phyloP scores from a whole-genome alignment of 2,888 invertebrate species.

The Galeruca laticollis region DNA sequence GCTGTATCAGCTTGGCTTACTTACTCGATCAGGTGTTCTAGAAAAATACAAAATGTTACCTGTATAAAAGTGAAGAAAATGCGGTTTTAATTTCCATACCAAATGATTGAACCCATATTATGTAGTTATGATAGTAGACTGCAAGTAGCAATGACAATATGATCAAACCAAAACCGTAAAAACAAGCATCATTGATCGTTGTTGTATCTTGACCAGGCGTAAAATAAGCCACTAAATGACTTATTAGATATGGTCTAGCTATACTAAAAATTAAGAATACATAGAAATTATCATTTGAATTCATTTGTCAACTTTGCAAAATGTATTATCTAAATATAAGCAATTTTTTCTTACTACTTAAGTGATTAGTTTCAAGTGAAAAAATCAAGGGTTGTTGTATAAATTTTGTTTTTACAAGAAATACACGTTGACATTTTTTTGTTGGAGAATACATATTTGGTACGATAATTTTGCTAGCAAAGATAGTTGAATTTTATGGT shows the following conservation, averaged over 20 bases:
- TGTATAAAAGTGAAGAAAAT: slow-evolving; percentile 84
- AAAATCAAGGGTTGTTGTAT: no score
- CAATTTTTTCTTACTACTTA: no score
- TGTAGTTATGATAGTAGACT: slow-evolving; percentile 79
- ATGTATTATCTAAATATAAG: no score
- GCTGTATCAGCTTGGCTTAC: neutral
- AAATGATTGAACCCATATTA: slow-evolving; percentile 83
- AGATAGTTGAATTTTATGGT: no score
- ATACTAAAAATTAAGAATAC: neutral
- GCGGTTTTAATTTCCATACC: slow-evolving; percentile 88
- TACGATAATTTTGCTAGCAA: no score
- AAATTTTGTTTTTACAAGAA: no score
- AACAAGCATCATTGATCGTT: slow-evolving; percentile 73
- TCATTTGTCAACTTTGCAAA: neutral
- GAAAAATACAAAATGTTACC: slow-evolving; percentile 58
- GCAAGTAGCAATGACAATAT: slow-evolving; percentile 78
- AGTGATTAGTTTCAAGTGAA: no score
- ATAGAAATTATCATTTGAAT: neutral
- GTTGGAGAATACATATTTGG: no score
- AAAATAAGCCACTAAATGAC: slow-evolving; percentile 75
- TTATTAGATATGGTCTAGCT: slow-evolving; percentile 3
- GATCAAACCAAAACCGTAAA: slow-evolving; percentile 79
- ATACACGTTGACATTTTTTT: no score
- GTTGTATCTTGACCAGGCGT: slow-evolving; percentile 68
- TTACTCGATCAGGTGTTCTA: neutral